phyloP scores from a whole-genome alignment of 1,140 invertebrate genomes.

The Dendrolimus punctatus region DNA sequence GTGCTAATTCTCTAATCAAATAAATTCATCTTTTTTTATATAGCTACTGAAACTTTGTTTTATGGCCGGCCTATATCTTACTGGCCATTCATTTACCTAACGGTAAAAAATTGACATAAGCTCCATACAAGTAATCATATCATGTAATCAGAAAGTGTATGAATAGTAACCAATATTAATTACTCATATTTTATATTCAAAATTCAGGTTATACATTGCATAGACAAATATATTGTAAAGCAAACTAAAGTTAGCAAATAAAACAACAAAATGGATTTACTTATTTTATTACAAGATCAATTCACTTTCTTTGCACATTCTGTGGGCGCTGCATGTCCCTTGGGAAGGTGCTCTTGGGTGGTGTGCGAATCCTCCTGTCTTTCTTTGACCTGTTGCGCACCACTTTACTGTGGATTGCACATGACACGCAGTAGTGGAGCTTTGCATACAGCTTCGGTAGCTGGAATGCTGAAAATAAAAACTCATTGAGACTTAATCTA shows the following conservation, averaged over 20 bases:
- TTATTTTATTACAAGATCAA: slow-evolving; percentile 39
- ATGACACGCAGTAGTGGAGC: slow-evolving; percentile 99
- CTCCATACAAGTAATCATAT: no score
- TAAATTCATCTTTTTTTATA: no score
- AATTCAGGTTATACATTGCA: neutral
- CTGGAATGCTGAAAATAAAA: slow-evolving; percentile 81
- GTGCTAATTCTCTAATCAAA: no score
- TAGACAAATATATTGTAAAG: neutral
- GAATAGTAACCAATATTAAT: no score
- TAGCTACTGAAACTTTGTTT: no score
- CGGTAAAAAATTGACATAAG: no score
- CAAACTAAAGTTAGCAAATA: neutral
- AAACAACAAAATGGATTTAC: slow-evolving; percentile 26
- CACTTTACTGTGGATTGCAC: slow-evolving; percentile 99
- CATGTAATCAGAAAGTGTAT: no score
- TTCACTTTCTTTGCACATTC: slow-evolving; percentile 74
- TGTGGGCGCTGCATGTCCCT: slow-evolving; percentile 80
- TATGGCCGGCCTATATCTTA: no score
- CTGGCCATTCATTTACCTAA: no score
- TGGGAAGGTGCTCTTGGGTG: slow-evolving; percentile 92
- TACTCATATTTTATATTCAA: no score
- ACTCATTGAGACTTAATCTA: slow-evolving; percentile 74
- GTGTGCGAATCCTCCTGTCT: slow-evolving; percentile 95
- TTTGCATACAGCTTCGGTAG: slow-evolving; percentile 99
- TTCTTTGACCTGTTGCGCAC: slow-evolving; percentile 98